A percentile compares a stretch with the other conserved stretches of the same genome.
phyloP scores from a whole-genome alignment of 1,140 invertebrate species.

The Oryctes rhinoceros region DNA sequence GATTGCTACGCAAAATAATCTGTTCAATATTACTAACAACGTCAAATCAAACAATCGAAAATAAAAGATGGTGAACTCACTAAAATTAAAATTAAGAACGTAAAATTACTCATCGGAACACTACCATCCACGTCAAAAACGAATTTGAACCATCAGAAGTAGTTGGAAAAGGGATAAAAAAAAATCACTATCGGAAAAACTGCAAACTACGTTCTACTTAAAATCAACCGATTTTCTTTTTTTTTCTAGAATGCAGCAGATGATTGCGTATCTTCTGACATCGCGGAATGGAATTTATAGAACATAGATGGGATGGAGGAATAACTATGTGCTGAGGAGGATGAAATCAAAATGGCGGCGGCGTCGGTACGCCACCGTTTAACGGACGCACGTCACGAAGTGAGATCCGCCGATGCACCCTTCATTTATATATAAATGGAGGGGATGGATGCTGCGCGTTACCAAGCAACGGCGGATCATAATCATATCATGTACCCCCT shows the following conservation, averaged over 20 bases:
- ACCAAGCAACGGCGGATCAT: conserved; percentile 58
- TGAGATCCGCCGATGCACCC: conserved; percentile 46
- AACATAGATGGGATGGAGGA: neutral
- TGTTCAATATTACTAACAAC: neutral
- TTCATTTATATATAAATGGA: conserved; percentile 53
- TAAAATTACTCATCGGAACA: neutral
- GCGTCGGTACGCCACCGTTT: conserved; percentile 15
- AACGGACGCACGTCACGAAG: conserved; percentile 30
- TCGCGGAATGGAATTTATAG: neutral
- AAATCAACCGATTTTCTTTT: neutral
- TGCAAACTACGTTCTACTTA: neutral
- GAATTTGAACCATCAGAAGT: no score
- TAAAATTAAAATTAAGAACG: no score
- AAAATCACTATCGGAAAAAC: neutral
- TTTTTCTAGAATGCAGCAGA: neutral
- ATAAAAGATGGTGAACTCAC: no score
- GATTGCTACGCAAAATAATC: neutral
- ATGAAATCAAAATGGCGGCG: conserved; percentile 26
- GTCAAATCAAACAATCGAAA: neutral
- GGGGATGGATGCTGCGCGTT: conserved; percentile 59
- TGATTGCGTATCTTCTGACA: neutral
- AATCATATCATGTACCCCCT: conserved; percentile 58
- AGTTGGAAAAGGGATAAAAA: no score
- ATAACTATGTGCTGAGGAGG: neutral
- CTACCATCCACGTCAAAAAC: neutral